Evolutionary conservation across 2,888 invertebrate genomes (phyloP), one percentile per base, ranked within the genome.

Genomic region (Drosophila ochracea): DNA sequence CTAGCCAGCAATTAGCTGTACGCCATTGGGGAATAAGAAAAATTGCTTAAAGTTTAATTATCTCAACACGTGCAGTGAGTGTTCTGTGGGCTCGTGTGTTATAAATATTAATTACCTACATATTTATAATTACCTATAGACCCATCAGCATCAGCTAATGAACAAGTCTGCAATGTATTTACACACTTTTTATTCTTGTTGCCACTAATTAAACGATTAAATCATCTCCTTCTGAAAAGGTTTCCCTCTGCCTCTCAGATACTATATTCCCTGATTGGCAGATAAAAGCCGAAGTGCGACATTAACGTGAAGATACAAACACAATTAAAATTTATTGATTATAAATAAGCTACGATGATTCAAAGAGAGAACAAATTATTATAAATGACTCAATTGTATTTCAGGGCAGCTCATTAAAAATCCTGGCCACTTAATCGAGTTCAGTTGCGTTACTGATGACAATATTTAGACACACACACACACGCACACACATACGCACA

Each of bases 1-100:
- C 75, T 63, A 67, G 74, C 49, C 73, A 66, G 53, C 76, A 81
- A 81, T 86, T 84, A 76, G 82, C 78, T 52, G 43, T 62, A 49
- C 60, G 61, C 64, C 68, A 57, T 70, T 70, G 64, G 66, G 57
- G 43, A 64, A 50, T 63, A n/a, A 41, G 52, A 54, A 50, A 30
- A 57, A 41, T 57, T 30, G 19, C 59, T 54, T 47, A 50, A 52
- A 53, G 63, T 68, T 66, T 60, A 31, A 75, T 66, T 68, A 71
- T 59, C 52, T 65, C 49, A 54, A 33, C 66, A 68, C 61, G 62
- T 75, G 66, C 25, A 13, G 19, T 50, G n/a, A 21, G 7, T 47
- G 4, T 47, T 47, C 47, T 1, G 4, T 47, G 11, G 37, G 37
- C 19, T 37, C 4, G 37, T 55, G 28, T 16, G 13, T 5, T 30